A percentile compares a stretch with the other conserved stretches of the same genome.
These are phyloP conservation scores for Hirtodrosophila cameraria DNA, from an alignment of 2,888 invertebrate species.

Conservation along the genomic window DNA sequence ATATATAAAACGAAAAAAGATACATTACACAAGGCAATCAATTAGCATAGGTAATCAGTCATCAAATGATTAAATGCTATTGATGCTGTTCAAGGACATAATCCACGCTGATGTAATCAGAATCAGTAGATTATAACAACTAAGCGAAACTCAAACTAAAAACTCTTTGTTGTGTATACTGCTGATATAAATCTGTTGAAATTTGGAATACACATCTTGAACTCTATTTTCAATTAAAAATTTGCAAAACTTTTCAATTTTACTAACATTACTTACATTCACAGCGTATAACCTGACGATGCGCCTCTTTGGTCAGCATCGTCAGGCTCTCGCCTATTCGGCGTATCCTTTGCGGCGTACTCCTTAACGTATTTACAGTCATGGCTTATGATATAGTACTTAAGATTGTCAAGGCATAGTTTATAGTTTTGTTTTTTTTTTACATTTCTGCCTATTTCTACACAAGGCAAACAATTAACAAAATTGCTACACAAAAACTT, in stretches of 20 bases:
- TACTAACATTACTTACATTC: constrained; percentile 72
- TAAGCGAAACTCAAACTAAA: not conserved
- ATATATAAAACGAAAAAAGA: constrained; percentile 8
- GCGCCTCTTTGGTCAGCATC: constrained; percentile 77
- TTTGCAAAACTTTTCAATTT: not conserved
- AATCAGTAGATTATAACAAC: not conserved
- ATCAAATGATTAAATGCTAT: constrained; percentile 22
- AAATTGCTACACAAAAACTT: constrained; percentile 76
- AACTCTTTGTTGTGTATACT: not conserved
- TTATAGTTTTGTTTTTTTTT: constrained; percentile 6
- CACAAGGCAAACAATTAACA: constrained; percentile 75
- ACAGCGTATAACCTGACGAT: constrained; percentile 61
- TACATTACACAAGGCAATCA: constrained; percentile 4
- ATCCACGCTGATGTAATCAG: constrained; percentile 30
- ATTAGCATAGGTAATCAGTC: constrained; percentile 50
- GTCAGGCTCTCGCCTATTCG: constrained; percentile 71
- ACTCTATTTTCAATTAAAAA: not conserved
- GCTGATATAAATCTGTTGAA: not conserved
- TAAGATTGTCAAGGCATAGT: constrained; percentile 23
- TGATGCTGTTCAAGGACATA: constrained; percentile 28
- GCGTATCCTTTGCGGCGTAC: constrained; percentile 62
- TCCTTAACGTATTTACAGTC: constrained; percentile 45
- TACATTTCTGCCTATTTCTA: constrained; percentile 45
- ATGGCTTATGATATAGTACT: constrained; percentile 10
- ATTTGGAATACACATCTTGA: not conserved